phyloP scores from a whole-genome alignment of 1,140 invertebrate genomes.

The Sycophaga agraensis region DNA sequence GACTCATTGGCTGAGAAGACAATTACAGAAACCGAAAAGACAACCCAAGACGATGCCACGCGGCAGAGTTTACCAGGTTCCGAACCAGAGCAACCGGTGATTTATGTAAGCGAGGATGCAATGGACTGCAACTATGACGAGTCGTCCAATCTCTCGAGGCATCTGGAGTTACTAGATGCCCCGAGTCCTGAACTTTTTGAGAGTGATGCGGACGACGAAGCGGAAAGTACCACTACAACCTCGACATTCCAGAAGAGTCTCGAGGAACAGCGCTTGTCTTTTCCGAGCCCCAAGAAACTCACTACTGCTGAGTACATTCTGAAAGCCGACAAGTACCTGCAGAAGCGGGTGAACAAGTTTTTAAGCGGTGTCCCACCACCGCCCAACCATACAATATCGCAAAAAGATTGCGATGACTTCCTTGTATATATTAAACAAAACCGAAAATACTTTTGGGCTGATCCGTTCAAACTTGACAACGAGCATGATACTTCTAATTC shows the following conservation, averaged over 20 bases:
- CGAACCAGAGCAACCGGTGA: background rate
- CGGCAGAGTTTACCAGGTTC: background rate
- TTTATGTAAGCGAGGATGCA: constrained; percentile 37
- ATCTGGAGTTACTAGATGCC: constrained; percentile 19
- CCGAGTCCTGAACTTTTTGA: constrained; percentile 52
- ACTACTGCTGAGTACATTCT: constrained; percentile 41
- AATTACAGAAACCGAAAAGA: constrained; percentile 3
- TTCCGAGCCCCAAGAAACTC: constrained; percentile 35
- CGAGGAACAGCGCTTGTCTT: background rate
- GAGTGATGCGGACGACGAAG: constrained; percentile 44
- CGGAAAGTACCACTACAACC: constrained; percentile 21
- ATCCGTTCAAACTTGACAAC: constrained; percentile 46
- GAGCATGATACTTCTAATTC: too few species aligned
- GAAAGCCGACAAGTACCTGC: constrained; percentile 40
- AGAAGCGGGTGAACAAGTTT: constrained; percentile 44
- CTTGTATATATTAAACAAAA: constrained; percentile 54
- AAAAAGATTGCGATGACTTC: constrained; percentile 65
- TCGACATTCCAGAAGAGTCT: constrained; percentile 11
- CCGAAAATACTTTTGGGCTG: constrained; percentile 49
- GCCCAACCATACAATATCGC: constrained; percentile 65
- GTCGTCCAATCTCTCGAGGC: constrained; percentile 1
- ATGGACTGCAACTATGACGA: constrained; percentile 45
- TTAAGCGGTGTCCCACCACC: constrained; percentile 65
- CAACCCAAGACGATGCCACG: background rate
- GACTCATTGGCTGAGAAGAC: constrained; percentile 12